These are phyloP conservation scores for Petrosia ficiformis DNA, from an alignment of 37 sponge, comb jelly and placozoan genomes.

Conservation along the genomic window DNA sequence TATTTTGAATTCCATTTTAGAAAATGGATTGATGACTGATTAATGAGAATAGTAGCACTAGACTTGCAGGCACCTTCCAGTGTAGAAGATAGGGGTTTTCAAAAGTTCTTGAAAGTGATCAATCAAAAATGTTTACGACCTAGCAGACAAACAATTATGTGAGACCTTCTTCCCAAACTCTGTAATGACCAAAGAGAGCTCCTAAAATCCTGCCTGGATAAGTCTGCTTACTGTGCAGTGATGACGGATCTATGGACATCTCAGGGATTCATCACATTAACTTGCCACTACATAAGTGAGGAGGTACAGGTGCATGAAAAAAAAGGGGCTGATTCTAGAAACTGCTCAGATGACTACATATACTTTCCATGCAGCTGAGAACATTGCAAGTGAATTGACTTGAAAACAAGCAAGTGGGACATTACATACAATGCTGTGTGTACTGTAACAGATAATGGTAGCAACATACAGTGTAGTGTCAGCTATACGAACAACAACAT, in stretches of 20 bases:
- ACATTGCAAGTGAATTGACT: not conserved
- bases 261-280: not conserved
- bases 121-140: not conserved
- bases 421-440: not conserved
- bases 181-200: not conserved
- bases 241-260: not conserved
- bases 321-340: not conserved
- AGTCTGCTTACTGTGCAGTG: not conserved
- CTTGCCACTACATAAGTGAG: not conserved
- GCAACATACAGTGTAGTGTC: not conserved
- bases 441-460: conserved; percentile 13
- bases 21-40: not conserved
- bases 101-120: not conserved
- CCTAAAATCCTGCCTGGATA: not conserved
- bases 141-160: not conserved
- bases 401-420: not conserved
- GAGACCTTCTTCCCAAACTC: not conserved
- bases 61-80: not conserved
- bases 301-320: not conserved
- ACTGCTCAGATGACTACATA: not conserved
- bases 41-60: not conserved
- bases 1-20: no score
- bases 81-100: not conserved
- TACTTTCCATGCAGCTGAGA: not conserved
- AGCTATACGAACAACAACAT: not conserved